Evolutionary conservation across 2,888 invertebrate genomes (phyloP).

Genomic region (Dioctria linearis): DNA sequence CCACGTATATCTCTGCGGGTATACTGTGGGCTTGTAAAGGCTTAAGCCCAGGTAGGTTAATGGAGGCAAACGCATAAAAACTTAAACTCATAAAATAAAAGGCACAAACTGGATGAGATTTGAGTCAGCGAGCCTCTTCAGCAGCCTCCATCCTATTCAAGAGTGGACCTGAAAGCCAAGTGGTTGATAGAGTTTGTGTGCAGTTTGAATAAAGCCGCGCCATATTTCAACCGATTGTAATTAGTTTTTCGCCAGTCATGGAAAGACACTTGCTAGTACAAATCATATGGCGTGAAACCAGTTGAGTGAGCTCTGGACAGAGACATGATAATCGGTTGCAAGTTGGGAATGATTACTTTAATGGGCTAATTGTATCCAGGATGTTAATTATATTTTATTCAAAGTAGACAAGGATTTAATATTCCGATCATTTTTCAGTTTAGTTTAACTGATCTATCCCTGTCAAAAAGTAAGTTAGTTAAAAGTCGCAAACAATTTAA

Average conservation of each 20-base stretch:
- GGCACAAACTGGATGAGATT: conserved; percentile 21
- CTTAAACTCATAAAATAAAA: conserved; percentile 32
- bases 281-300: too few species aligned
- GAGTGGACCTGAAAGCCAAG: conserved; percentile 27
- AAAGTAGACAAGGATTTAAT: too few species aligned
- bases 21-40: neutral
- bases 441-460: too few species aligned
- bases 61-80: conserved; percentile 25
- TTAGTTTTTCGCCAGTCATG: conserved; percentile 43
- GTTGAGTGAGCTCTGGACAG: neutral
- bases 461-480: too few species aligned
- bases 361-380: conserved; percentile 2
- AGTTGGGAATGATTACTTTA: neutral
- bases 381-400: neutral
- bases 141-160: neutral
- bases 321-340: neutral
- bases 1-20: conserved; percentile 24
- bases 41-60: conserved; percentile 33
- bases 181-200: neutral
- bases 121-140: neutral
- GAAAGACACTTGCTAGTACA: neutral
- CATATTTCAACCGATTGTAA: conserved; percentile 4
- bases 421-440: too few species aligned
- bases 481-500: too few species aligned
- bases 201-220: neutral